Percentiles rank a stretch among this genome's conserved stretches.
phyloP scores from a whole-genome alignment of 92 coral and sea anemone species.

The Diadumene lineata region DNA sequence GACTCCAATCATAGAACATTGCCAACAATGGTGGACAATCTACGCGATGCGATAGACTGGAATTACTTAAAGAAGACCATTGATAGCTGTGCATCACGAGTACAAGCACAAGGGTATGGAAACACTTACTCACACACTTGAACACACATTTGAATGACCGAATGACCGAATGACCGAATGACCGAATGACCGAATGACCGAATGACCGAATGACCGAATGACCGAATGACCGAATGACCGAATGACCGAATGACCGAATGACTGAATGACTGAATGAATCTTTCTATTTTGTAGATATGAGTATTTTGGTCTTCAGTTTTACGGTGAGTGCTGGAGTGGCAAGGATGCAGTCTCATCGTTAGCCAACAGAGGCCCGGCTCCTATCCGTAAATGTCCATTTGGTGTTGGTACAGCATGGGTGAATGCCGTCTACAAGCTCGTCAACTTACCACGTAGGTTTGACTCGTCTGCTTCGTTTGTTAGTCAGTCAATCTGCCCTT shows the following conservation, averaged over 20 bases:
- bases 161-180: too few relatives aligned
- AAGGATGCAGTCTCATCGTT: constrained; percentile 16
- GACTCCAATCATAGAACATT: constrained; percentile 15
- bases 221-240: too few relatives aligned
- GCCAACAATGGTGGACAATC: constrained; percentile 5
- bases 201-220: too few relatives aligned
- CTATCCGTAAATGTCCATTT: background rate
- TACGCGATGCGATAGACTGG: constrained; percentile 27
- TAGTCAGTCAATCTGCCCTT: background rate
- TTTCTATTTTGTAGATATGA: constrained; percentile 17
- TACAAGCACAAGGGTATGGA: constrained; percentile 19
- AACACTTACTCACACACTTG: background rate
- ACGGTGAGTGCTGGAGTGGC: constrained; percentile 61
- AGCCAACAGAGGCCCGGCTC: constrained; percentile 23
- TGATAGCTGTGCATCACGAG: constrained; percentile 21
- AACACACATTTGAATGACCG: too few relatives aligned
- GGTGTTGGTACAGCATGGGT: constrained; percentile 35
- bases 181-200: too few relatives aligned
- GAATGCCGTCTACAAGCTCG: constrained; percentile 30
- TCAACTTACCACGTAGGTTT: constrained; percentile 21
- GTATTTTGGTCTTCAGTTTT: constrained; percentile 50
- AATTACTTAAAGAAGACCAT: constrained; percentile 19
- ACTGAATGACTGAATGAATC: background rate
- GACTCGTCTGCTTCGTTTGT: background rate
- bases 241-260: too few relatives aligned